Evolutionary conservation across 2,888 invertebrate genomes (phyloP).

Genomic region (Schrankia costaestrigalis): DNA sequence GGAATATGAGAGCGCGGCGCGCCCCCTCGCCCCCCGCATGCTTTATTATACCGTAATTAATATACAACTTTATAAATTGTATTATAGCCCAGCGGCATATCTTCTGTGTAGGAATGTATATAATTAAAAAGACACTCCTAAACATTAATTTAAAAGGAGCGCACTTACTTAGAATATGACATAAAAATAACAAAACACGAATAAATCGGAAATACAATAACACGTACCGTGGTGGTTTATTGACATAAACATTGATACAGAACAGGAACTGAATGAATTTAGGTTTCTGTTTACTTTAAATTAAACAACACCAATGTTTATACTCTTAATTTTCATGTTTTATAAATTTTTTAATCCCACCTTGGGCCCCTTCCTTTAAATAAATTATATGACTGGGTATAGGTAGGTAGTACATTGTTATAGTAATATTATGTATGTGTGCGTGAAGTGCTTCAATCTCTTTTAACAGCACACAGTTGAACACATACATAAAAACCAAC

Average conservation of each 20-base stretch:
- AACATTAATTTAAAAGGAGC: conserved; percentile 20
- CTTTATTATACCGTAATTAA: conserved; percentile 81
- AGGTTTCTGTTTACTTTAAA: conserved; percentile 12
- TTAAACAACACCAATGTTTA: conserved; percentile 8
- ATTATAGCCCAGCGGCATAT: conserved; percentile 56
- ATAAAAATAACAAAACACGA: conserved; percentile 26
- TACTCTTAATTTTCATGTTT: conserved; percentile 14
- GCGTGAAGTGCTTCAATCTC: conserved; percentile 31
- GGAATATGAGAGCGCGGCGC: conserved; percentile 81
- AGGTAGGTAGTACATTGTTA: conserved; percentile 33
- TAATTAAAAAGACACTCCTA: conserved; percentile 21
- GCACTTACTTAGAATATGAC: conserved; percentile 18
- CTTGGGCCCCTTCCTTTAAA: conserved; percentile 50
- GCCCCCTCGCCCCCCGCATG: conserved; percentile 79
- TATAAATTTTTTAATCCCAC: conserved; percentile 38
- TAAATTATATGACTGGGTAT: conserved; percentile 41
- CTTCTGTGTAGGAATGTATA: conserved; percentile 32
- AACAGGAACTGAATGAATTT: conserved; percentile 13
- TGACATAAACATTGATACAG: conserved; percentile 34
- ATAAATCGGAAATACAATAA: conserved; percentile 29
- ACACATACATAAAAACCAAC: conserved; percentile 33
- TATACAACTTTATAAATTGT: conserved; percentile 78
- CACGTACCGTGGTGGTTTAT: conserved; percentile 33
- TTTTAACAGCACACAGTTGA: conserved; percentile 24
- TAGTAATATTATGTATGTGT: conserved; percentile 29